phyloP scores from a whole-genome alignment of 2,113 vertebrate genomes.

The Pterocles orientalis region DNA sequence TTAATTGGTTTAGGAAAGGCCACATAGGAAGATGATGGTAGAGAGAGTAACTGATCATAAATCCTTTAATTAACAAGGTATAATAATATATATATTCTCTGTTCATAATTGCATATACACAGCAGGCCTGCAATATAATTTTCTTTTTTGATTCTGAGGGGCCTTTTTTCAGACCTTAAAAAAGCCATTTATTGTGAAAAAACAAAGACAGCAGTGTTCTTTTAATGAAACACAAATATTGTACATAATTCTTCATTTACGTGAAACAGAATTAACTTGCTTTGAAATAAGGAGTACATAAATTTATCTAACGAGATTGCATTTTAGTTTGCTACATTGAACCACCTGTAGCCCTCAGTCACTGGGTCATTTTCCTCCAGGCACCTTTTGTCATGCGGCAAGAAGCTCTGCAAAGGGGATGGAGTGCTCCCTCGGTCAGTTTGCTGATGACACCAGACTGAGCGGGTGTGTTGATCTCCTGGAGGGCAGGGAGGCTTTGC shows the following conservation, averaged over 20 bases:
- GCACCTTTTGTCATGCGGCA: neutral
- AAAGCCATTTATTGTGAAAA: neutral
- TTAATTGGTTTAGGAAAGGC: constrained; percentile 54
- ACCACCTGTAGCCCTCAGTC: neutral
- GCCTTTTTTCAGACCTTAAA: neutral
- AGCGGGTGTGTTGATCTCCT: too few relatives aligned
- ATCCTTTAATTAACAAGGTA: constrained; percentile 47
- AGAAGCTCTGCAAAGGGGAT: neutral
- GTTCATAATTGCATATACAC: constrained; percentile 19
- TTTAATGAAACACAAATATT: neutral
- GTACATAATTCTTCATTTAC: neutral
- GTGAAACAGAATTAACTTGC: neutral
- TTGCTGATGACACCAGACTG: too few relatives aligned
- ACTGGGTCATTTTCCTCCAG: neutral
- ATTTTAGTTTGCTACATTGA: neutral
- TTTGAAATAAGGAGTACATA: neutral
- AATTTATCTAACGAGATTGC: neutral
- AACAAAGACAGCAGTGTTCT: neutral
- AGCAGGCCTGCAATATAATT: neutral
- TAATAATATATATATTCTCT: constrained; percentile 40
- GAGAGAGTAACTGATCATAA: neutral
- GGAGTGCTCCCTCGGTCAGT: too few relatives aligned
- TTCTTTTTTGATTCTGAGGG: neutral
- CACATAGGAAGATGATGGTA: constrained; percentile 34
- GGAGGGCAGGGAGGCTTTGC: too few relatives aligned